Evolutionary conservation across 2,797 vertebrate genomes (phyloP).

Genomic region (Poecile montanus): DNA sequence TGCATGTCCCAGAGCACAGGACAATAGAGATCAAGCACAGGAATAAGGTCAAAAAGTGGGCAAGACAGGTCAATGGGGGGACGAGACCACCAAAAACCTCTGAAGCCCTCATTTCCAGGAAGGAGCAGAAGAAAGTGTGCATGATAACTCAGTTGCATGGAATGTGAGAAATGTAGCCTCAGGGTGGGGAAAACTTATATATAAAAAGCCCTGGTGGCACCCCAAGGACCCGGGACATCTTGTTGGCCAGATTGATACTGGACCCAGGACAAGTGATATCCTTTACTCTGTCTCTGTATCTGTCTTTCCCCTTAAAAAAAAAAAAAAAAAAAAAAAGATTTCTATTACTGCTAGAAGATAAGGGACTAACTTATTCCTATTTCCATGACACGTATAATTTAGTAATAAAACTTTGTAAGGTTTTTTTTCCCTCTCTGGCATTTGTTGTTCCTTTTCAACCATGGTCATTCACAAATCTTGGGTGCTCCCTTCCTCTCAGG

Average conservation of each 20-base stretch:
- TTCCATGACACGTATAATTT: not conserved
- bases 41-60: not conserved
- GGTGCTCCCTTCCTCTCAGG: not conserved
- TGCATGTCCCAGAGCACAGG: not conserved
- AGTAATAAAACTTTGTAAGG: not conserved
- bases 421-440: not conserved
- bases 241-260: not conserved
- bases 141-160: too few species aligned
- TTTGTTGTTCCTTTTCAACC: not conserved
- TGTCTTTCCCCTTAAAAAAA: too few species aligned
- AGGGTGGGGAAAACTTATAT: not conserved
- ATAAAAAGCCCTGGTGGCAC: not conserved
- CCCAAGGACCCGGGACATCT: too few species aligned
- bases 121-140: not conserved
- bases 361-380: not conserved
- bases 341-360: not conserved
- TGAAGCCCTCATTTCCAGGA: not conserved
- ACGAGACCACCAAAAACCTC: fast-evolving
- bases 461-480: not conserved
- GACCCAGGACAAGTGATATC: not conserved
- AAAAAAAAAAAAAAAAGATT: not conserved
- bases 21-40: not conserved
- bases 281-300: not conserved
- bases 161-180: not conserved
- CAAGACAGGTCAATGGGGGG: not conserved